Evolutionary conservation across 1,140 invertebrate species (phyloP).

Genomic region (Drosophila ogumai): DNA sequence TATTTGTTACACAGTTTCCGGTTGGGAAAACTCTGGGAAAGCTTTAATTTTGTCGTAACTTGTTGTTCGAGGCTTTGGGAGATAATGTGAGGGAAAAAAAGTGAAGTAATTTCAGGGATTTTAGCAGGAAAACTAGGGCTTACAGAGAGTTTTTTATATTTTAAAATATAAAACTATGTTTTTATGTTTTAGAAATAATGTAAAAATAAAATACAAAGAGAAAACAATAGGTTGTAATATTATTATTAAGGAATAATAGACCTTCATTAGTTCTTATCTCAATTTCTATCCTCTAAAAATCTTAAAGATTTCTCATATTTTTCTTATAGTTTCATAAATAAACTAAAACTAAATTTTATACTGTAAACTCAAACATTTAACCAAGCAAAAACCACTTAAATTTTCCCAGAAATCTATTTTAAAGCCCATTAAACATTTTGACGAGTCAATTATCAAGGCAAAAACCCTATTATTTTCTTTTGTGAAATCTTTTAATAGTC

Average conservation of each 20-base stretch:
- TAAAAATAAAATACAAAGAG: background rate
- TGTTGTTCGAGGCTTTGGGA: background rate
- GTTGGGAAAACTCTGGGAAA: background rate
- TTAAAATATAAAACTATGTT: background rate
- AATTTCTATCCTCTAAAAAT: background rate
- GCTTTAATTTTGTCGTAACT: background rate
- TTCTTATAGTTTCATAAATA: too few species aligned
- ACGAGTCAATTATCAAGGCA: slow-evolving; percentile 11
- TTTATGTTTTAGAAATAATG: background rate
- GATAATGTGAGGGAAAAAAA: background rate
- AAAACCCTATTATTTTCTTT: slow-evolving; percentile 14
- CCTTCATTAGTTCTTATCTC: background rate
- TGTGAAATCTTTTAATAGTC: slow-evolving; percentile 5
- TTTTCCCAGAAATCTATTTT: background rate
- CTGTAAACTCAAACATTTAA: background rate
- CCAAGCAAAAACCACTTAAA: background rate
- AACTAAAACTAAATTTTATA: background rate
- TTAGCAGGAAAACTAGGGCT: background rate
- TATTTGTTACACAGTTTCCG: slow-evolving; percentile 2
- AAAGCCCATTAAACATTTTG: slow-evolving; percentile 3
- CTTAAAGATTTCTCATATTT: background rate
- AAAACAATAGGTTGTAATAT: background rate
- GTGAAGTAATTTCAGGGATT: background rate
- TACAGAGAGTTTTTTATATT: background rate
- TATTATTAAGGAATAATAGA: background rate